These are phyloP conservation scores for Cantharis flavilabris DNA, from an alignment of 2,888 invertebrate genomes.

Conservation along the genomic window DNA sequence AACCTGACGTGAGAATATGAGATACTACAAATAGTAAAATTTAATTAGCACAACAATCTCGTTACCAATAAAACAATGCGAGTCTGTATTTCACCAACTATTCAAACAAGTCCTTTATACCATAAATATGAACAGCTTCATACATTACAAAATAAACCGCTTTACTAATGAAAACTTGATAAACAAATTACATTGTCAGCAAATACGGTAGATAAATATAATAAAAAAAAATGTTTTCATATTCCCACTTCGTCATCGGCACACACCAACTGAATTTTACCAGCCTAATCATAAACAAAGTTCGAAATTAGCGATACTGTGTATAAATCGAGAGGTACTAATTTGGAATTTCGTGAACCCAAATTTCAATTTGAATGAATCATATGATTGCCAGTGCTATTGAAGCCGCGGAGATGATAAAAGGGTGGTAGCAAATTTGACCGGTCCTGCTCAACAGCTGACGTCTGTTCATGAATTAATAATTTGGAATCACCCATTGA, in stretches of 20 bases:
- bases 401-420: constrained; percentile 18
- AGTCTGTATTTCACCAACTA: neutral
- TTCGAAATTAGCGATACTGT: neutral
- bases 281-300: neutral
- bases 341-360: constrained; percentile 9
- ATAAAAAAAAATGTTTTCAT: neutral
- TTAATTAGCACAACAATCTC: neutral
- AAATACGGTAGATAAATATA: neutral
- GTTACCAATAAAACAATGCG: neutral
- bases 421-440: constrained; percentile 10
- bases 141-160: neutral
- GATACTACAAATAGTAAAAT: neutral
- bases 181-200: neutral
- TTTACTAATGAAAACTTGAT: neutral
- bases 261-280: neutral
- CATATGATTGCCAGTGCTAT: constrained; percentile 15
- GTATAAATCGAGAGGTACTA: neutral
- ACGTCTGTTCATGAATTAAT: constrained; percentile 26
- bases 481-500: constrained; percentile 16
- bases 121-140: neutral
- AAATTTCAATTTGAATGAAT: constrained; percentile 24
- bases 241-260: neutral
- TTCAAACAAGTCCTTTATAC: neutral
- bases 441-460: constrained; percentile 15
- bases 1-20: neutral